phyloP scores from a whole-genome alignment of 30 jellyfish, hydroid and myxozoan genomes.

The Chrysaora quinquecirrha region DNA sequence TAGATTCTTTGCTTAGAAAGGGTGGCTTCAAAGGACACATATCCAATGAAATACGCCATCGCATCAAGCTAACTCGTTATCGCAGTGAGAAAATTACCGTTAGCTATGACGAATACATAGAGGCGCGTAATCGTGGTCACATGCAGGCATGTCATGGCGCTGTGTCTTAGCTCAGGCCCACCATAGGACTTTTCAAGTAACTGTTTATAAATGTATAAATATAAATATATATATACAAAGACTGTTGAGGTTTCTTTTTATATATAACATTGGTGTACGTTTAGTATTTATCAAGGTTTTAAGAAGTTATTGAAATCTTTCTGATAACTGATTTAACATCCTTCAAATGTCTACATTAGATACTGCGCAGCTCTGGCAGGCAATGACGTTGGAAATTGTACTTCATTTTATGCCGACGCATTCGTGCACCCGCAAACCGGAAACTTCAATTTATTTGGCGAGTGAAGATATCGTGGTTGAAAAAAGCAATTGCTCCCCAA shows the following conservation, averaged over 20 bases:
- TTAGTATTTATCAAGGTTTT: slow-evolving; percentile 2
- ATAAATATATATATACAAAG: neutral
- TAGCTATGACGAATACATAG: slow-evolving; percentile 88
- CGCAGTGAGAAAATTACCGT: slow-evolving; percentile 94
- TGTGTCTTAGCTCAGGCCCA: slow-evolving; percentile 30
- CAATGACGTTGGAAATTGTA: too few relatives aligned
- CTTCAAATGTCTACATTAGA: too few relatives aligned
- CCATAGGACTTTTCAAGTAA: slow-evolving; percentile 17
- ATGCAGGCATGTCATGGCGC: slow-evolving; percentile 52
- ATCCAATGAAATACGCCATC: slow-evolving; percentile 92
- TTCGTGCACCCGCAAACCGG: too few relatives aligned
- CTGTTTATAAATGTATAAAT: neutral
- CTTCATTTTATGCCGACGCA: too few relatives aligned
- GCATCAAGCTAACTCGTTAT: slow-evolving; percentile 95
- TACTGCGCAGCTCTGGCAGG: too few relatives aligned
- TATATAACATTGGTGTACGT: neutral
- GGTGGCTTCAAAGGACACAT: slow-evolving; percentile 97
- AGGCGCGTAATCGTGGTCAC: slow-evolving; percentile 68
- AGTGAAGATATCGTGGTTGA: too few relatives aligned
- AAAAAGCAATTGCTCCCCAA: too few relatives aligned
- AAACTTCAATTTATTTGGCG: too few relatives aligned
- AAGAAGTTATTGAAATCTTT: too few relatives aligned
- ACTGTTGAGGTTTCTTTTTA: slow-evolving; percentile 7
- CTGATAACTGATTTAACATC: too few relatives aligned
- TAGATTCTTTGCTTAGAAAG: slow-evolving; percentile 90